Conservation (phyloP, 2,113 vertebrate species). For the Hiodon alosoides region DNA sequence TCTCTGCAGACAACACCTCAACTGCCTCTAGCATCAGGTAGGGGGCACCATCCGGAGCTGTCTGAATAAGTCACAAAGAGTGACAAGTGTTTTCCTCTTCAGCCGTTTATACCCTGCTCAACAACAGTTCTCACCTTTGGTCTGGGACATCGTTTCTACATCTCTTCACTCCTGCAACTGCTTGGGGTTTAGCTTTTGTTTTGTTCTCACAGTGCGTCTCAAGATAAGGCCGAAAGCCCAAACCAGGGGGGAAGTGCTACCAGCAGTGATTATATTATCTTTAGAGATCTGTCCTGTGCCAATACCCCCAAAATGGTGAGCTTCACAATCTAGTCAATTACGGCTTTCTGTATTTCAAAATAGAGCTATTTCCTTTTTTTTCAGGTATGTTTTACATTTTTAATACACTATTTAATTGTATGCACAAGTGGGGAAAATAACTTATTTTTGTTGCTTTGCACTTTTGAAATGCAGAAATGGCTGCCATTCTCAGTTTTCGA, state of each 20-base stretch:
- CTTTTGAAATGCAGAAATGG: too few species aligned
- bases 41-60: not conserved
- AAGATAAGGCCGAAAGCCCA: not conserved
- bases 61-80: too few species aligned
- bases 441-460: too few species aligned
- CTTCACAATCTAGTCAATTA: too few species aligned
- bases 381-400: not conserved
- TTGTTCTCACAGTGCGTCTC: conserved; percentile 34
- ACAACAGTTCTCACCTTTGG: too few species aligned
- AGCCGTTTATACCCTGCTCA: too few species aligned
- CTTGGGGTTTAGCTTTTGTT: not conserved
- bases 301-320: conserved; percentile 11
- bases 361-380: too few species aligned
- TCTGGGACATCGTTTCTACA: too few species aligned
- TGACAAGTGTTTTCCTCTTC: too few species aligned
- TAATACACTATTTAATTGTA: not conserved
- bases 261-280: conserved; percentile 20
- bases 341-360: too few species aligned
- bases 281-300: conserved; percentile 26
- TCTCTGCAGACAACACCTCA: conserved; percentile 22
- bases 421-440: too few species aligned
- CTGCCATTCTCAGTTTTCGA: too few species aligned
- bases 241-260: not conserved
- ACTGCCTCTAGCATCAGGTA: conserved; percentile 30
- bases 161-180: not conserved